Conservation (phyloP, 1,140 invertebrate genomes). For the Trichonephila clavata region DNA sequence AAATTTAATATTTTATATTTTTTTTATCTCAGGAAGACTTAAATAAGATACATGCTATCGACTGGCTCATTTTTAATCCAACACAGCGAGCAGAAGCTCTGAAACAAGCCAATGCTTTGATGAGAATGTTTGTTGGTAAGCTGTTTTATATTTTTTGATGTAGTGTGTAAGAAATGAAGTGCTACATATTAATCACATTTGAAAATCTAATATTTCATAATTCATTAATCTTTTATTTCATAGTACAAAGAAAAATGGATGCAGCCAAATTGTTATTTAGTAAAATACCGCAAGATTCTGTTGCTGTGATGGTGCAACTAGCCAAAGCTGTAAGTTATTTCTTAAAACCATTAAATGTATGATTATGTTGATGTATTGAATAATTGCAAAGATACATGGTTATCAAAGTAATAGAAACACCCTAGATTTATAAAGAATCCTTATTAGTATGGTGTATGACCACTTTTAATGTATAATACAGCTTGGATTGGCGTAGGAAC, state of each 20-base stretch:
- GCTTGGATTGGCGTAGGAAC: too few relatives aligned
- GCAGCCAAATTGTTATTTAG: conserved; percentile 78
- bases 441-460: too few relatives aligned
- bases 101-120: conserved; percentile 93
- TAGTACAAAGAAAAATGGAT: conserved; percentile 78
- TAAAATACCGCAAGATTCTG: conserved; percentile 83
- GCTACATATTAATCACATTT: not conserved
- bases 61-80: conserved; percentile 92
- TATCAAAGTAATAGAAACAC: too few relatives aligned
- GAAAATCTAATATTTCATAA: not conserved
- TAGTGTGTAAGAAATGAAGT: not conserved
- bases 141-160: not conserved
- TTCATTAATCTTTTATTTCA: conserved; percentile 3
- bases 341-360: too few relatives aligned
- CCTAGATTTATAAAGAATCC: too few relatives aligned
- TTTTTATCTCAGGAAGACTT: conserved; percentile 83
- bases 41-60: conserved; percentile 90
- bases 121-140: conserved; percentile 88
- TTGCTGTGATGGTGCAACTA: conserved; percentile 83
- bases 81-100: conserved; percentile 90
- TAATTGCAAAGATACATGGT: too few relatives aligned
- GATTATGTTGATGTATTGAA: too few relatives aligned
- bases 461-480: too few relatives aligned
- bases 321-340: conserved; percentile 61
- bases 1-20: not conserved